Evolutionary conservation across 2,113 vertebrate genomes (phyloP), one percentile per base, ranked within the genome.

Genomic region (Microcebus tavaratra): DNA sequence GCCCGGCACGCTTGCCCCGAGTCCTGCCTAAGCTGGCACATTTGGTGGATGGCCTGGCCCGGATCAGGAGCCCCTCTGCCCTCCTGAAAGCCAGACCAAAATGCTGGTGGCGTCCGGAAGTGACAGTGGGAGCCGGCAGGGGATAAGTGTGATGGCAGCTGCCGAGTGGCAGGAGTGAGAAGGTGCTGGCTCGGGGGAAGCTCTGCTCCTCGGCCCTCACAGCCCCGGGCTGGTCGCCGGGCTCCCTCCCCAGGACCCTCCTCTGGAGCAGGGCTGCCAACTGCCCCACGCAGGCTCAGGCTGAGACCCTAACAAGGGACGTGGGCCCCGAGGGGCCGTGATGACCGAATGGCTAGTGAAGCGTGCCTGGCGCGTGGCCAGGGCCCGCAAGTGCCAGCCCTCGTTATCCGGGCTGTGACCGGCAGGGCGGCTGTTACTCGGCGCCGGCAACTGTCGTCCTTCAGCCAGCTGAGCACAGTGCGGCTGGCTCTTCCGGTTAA

Each of bases 241-340:
- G 20, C 1, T 83, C 34, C 45, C 57, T 36, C 27, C 20, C 27
- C 15, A 67, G 11, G 21, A 67, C 39, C 12, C 3, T 45, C 68
- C 25, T 65, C 18, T 12, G 11, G 36, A 59, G 34, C 42, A 63
- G n/a, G 15, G 15, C 27, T 87, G 15, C 50, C 50, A 36, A 21
- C 14, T 34, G 25, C 50, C 21, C 18, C 21, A 59, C 34, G 2
- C 3, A 31, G 29, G 42, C 21, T 39, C 36, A 6, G 55, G 42
- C 39, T 55, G 63, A 83, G 29, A 29, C 55, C 48, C 34, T 72
- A 31, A 50, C 14, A 61, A 27, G 55, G 14, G 39, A 50, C 65
- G 23, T 6, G 12, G 48, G 48, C 48, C 57, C 82, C 4, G 4
- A 21, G 23, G 6, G 29, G 27, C 8, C 0, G 4, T 3, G 6